Conservation (phyloP, 1,140 invertebrate species). For the Drosophila lini region DNA sequence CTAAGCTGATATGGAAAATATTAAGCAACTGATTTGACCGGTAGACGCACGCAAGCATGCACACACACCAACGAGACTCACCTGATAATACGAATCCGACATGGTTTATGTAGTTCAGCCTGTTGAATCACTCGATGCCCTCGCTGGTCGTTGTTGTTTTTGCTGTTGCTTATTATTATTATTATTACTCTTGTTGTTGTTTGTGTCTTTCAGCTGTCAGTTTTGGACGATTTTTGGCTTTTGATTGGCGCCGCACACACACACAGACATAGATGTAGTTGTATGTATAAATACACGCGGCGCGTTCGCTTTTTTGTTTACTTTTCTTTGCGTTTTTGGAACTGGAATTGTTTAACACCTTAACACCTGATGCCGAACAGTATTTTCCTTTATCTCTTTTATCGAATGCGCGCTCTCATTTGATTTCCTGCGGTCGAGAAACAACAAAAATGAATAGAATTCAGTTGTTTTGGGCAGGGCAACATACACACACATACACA, state of each 20-base stretch:
- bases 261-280: constrained; percentile 38
- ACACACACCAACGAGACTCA: constrained; percentile 33
- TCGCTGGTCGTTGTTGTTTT: constrained; percentile 42
- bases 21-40: constrained; percentile 20
- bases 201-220: constrained; percentile 38
- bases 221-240: constrained; percentile 41
- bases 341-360: constrained; percentile 58
- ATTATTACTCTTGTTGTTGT: constrained; percentile 37
- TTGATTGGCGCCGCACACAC: constrained; percentile 61
- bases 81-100: constrained; percentile 82
- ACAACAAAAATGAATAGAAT: constrained; percentile 59
- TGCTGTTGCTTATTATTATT: constrained; percentile 19
- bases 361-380: constrained; percentile 69
- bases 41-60: not conserved
- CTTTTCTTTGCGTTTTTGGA: constrained; percentile 41
- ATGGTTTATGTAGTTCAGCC: constrained; percentile 63
- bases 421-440: constrained; percentile 50
- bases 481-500: constrained; percentile 20
- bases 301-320: constrained; percentile 56
- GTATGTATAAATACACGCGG: constrained; percentile 34
- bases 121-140: constrained; percentile 67
- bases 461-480: constrained; percentile 58
- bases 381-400: constrained; percentile 50
- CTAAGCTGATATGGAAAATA: constrained; percentile 31
- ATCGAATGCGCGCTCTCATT: constrained; percentile 57